Evolutionary conservation across 2,888 invertebrate species (phyloP).

Genomic region (Eupithecia subumbrata): DNA sequence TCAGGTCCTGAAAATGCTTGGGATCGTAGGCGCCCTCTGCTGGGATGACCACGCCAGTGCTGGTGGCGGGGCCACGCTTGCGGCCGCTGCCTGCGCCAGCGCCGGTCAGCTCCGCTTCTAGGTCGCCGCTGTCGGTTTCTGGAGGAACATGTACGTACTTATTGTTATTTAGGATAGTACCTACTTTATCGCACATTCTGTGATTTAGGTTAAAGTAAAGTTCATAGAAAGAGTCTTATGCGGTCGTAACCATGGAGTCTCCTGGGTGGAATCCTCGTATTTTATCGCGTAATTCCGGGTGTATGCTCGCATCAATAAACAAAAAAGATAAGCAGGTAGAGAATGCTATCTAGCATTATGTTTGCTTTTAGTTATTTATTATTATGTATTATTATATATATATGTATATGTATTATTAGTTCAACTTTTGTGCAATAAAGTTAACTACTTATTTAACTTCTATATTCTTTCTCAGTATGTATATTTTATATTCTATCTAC

Average conservation of each 20-base stretch:
- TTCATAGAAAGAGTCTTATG: not conserved
- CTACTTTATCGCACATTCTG: too few relatives aligned
- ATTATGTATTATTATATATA: too few relatives aligned
- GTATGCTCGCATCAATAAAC: too few relatives aligned
- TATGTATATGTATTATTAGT: too few relatives aligned
- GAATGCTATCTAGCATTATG: too few relatives aligned
- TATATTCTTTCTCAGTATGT: too few relatives aligned
- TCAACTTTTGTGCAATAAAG: too few relatives aligned
- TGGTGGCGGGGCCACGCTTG: slow-evolving; percentile 44
- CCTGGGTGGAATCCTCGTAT: not conserved
- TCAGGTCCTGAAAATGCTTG: slow-evolving; percentile 91
- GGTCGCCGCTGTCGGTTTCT: slow-evolving; percentile 75
- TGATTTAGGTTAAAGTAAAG: not conserved
- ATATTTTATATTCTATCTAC: too few relatives aligned
- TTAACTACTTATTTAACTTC: too few relatives aligned
- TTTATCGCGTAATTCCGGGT: too few relatives aligned
- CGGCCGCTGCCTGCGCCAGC: slow-evolving; percentile 56
- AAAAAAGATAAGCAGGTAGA: too few relatives aligned
- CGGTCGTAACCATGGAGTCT: not conserved
- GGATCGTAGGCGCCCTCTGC: slow-evolving; percentile 90
- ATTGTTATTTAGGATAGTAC: not conserved
- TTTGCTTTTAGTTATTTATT: too few relatives aligned
- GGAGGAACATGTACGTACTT: not conserved
- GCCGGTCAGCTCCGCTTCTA: slow-evolving; percentile 55
- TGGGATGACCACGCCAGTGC: slow-evolving; percentile 70